These are phyloP conservation scores for Phainopepla nitens DNA, from an alignment of 2,113 vertebrate genomes.

Conservation along the genomic window DNA sequence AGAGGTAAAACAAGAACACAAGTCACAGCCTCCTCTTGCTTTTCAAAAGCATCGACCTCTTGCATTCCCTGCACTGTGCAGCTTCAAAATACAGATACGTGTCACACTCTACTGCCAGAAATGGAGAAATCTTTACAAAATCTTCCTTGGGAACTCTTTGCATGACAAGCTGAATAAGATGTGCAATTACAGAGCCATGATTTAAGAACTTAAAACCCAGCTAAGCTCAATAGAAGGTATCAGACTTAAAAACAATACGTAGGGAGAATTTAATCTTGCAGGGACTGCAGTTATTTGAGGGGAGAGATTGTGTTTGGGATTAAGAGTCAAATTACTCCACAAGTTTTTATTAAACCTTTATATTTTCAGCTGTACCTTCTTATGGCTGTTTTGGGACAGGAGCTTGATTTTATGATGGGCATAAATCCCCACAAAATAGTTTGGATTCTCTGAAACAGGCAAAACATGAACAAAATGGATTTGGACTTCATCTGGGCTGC, in stretches of 20 bases:
- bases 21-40: background rate
- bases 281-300: conserved; percentile 14
- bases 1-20: background rate
- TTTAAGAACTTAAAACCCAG: conserved; percentile 55
- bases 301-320: conserved; percentile 44
- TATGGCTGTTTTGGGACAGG: background rate
- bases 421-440: background rate
- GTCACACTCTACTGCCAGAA: background rate
- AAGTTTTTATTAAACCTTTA: conserved; percentile 42
- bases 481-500: background rate
- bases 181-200: conserved; percentile 48
- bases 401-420: background rate
- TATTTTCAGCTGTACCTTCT: conserved; percentile 24
- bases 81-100: background rate
- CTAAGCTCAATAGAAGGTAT: conserved; percentile 47
- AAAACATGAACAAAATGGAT: conserved; percentile 1
- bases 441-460: background rate
- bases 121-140: background rate
- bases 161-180: conserved; percentile 17
- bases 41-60: background rate
- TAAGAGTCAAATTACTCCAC: conserved; percentile 43
- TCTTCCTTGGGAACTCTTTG: background rate
- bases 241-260: conserved; percentile 42
- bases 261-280: conserved; percentile 51
- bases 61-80: background rate